Evolutionary conservation across 2,113 vertebrate genomes (phyloP).

Genomic region (Thymallus thymallus): DNA sequence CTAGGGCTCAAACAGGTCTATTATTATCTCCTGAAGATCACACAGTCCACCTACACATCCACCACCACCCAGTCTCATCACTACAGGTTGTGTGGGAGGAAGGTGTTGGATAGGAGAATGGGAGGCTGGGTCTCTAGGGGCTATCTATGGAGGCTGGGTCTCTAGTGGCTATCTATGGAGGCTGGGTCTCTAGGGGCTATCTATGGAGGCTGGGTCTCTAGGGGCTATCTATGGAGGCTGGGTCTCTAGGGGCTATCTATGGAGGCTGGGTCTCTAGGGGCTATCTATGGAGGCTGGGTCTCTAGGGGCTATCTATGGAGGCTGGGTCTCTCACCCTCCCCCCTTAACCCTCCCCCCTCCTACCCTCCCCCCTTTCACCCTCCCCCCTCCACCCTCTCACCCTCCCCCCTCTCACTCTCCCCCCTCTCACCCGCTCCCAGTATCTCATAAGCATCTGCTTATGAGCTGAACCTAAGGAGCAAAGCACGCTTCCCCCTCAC

Average conservation of each 20-base stretch:
- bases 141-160: background rate
- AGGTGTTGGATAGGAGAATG: constrained; percentile 41
- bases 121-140: constrained; percentile 6
- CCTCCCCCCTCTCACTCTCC: too few species aligned
- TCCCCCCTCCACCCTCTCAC: background rate
- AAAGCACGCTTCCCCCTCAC: constrained; percentile 19
- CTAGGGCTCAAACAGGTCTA: constrained; percentile 69
- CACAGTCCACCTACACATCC: constrained; percentile 62
- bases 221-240: too few species aligned
- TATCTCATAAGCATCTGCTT: constrained; percentile 33
- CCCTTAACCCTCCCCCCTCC: too few species aligned
- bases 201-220: too few species aligned
- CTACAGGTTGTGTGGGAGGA: constrained; percentile 47
- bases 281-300: too few species aligned
- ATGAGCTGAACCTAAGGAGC: constrained; percentile 32
- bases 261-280: too few species aligned
- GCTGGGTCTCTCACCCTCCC: too few species aligned
- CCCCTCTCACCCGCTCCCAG: constrained; percentile 8
- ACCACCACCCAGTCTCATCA: constrained; percentile 52
- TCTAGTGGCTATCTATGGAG: too few species aligned
- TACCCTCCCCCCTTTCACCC: too few species aligned
- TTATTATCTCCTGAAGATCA: constrained; percentile 72
- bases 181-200: too few species aligned
- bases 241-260: too few species aligned
- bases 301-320: too few species aligned